A percentile compares a stretch with the other conserved stretches of the same genome.
Evolutionary conservation across 2,888 invertebrate genomes (phyloP).

Genomic region (Synanthedon formicaeformis): DNA sequence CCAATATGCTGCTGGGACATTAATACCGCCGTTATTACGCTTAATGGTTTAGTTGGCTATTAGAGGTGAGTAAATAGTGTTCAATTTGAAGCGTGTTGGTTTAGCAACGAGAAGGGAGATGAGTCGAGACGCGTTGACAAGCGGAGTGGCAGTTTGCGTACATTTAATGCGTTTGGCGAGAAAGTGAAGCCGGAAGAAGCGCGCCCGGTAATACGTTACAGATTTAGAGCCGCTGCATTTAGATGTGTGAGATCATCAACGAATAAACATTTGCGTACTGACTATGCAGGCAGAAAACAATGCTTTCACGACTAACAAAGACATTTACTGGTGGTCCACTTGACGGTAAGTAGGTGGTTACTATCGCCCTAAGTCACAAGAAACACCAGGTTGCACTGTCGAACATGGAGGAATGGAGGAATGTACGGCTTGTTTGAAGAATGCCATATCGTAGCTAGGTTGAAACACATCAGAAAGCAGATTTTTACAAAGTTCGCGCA

Average conservation of each 20-base stretch:
- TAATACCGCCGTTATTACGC: slow-evolving; percentile 16
- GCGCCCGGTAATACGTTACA: slow-evolving; percentile 42
- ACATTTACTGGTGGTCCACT: not conserved
- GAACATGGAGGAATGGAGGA: too few relatives aligned
- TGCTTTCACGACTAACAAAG: not conserved
- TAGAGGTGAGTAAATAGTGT: slow-evolving; percentile 39
- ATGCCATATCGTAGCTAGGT: too few relatives aligned
- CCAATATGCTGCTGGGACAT: too few relatives aligned
- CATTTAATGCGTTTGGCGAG: slow-evolving; percentile 55
- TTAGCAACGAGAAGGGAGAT: slow-evolving; percentile 31
- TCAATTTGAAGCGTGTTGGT: slow-evolving; percentile 39
- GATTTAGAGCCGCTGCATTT: slow-evolving; percentile 61
- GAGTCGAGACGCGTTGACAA: slow-evolving; percentile 43
- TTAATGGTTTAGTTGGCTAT: slow-evolving; percentile 43
- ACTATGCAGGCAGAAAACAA: not conserved
- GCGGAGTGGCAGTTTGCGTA: slow-evolving; percentile 52
- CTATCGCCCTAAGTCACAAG: too few relatives aligned
- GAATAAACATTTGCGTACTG: slow-evolving; percentile 22
- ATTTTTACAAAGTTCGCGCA: too few relatives aligned
- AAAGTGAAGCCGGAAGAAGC: slow-evolving; percentile 56
- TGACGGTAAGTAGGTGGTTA: too few relatives aligned
- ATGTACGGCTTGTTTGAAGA: too few relatives aligned
- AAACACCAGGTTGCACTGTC: too few relatives aligned
- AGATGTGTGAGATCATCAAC: slow-evolving; percentile 55
- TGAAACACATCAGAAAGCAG: too few relatives aligned